Evolutionary conservation across 2,888 invertebrate genomes (phyloP).

Genomic region (Pachycephus smyrnensis): DNA sequence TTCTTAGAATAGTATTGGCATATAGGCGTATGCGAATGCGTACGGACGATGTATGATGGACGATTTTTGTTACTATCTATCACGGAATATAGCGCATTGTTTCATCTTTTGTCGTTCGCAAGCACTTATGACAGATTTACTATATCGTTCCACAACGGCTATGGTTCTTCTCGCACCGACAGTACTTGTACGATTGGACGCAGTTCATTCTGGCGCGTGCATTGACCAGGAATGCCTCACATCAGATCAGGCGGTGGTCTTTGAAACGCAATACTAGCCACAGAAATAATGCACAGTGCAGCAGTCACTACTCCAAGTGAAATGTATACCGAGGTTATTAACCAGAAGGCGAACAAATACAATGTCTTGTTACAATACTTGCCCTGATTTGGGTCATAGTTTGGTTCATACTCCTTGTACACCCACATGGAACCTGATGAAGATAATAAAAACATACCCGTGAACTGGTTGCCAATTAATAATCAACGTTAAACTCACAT

Average conservation of each 20-base stretch:
- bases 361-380: conserved; percentile 76
- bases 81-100: not conserved
- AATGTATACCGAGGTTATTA: conserved; percentile 75
- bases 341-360: conserved; percentile 79
- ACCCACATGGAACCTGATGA: conserved; percentile 77
- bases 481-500: not conserved
- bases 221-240: conserved; percentile 30
- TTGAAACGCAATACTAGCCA: conserved; percentile 68
- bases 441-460: conserved; percentile 10
- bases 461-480: not conserved
- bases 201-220: conserved; percentile 2
- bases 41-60: not conserved
- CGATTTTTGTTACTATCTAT: not conserved
- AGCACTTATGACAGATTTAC: not conserved
- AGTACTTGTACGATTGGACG: not conserved
- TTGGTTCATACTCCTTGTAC: conserved; percentile 75
- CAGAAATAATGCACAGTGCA: conserved; percentile 71
- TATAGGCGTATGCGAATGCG: not conserved
- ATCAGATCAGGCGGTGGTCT: conserved; percentile 49
- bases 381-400: conserved; percentile 68
- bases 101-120: not conserved
- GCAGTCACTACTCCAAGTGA: conserved; percentile 69
- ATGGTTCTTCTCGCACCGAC: not conserved
- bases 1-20: not conserved
- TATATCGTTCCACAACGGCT: not conserved